Conservation (phyloP, 35 echinoderm and acorn worm species). For the Antedon bifida region DNA sequence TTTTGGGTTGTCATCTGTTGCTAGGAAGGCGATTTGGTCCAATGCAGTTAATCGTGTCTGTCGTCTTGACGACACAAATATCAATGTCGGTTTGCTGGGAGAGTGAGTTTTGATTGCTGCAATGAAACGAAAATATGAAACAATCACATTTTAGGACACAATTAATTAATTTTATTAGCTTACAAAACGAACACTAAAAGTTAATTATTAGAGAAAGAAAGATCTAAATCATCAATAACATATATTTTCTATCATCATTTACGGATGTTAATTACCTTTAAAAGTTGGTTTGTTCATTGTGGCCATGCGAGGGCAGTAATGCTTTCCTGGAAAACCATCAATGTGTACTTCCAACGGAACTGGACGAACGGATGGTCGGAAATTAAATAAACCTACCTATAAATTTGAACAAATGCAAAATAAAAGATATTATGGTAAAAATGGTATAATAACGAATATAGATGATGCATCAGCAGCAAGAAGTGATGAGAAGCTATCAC, state of each 20-base stretch:
- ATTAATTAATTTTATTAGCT: no score
- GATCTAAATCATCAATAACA: no score
- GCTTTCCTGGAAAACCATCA: slow-evolving; percentile 84
- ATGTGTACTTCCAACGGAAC: slow-evolving; percentile 85
- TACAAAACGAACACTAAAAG: no score
- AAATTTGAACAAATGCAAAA: background rate
- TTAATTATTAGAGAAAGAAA: no score
- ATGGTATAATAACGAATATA: no score
- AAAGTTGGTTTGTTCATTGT: slow-evolving; percentile 98
- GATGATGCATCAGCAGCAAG: no score
- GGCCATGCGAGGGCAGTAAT: slow-evolving; percentile 99
- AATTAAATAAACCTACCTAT: slow-evolving; percentile 78
- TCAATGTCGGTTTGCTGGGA: slow-evolving; percentile 66
- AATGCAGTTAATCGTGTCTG: slow-evolving; percentile 91
- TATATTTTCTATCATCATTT: no score
- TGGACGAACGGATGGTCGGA: slow-evolving; percentile 75
- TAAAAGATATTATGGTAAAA: no score
- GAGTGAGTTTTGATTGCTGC: slow-evolving; percentile 84
- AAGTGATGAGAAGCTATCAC: no score
- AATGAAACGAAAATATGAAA: background rate
- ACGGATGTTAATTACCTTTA: slow-evolving; percentile 60
- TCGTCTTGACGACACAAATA: slow-evolving; percentile 93
- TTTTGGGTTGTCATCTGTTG: slow-evolving; percentile 76
- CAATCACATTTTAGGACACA: background rate
- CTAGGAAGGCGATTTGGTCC: slow-evolving; percentile 89